These are phyloP conservation scores for Sebastes oblongus DNA, from an alignment of 2,797 vertebrate species.

Conservation along the genomic window DNA sequence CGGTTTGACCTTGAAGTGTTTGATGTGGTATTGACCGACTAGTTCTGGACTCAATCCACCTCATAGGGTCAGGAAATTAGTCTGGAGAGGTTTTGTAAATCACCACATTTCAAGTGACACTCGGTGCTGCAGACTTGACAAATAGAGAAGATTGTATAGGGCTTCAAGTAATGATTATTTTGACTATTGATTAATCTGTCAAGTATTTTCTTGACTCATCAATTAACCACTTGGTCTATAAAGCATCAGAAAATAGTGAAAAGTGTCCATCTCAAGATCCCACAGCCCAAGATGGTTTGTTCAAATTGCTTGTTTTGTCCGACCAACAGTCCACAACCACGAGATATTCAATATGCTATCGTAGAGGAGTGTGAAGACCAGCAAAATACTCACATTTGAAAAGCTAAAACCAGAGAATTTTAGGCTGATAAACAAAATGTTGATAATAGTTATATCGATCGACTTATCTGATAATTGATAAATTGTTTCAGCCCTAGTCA, in stretches of 20 bases:
- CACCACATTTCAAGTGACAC: background rate
- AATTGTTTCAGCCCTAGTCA: background rate
- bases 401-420: background rate
- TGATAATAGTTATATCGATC: background rate
- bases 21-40: background rate
- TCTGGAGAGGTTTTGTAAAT: background rate
- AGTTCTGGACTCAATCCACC: background rate
- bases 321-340: background rate
- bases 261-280: background rate
- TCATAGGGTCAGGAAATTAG: slow-evolving; percentile 14
- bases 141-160: background rate
- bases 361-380: background rate
- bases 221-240: background rate
- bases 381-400: background rate
- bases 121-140: background rate
- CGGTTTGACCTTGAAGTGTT: background rate
- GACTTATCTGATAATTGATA: background rate
- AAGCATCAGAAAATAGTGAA: background rate
- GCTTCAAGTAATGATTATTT: background rate
- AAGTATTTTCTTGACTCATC: background rate
- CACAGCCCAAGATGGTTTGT: background rate
- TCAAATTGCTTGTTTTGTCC: background rate
- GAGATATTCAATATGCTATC: background rate
- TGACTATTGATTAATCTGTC: background rate
- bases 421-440: background rate